Percentiles rank a stretch among this genome's conserved stretches.
These are phyloP conservation scores for Turnix velox DNA, from an alignment of 2,113 vertebrate genomes.

Conservation along the genomic window DNA sequence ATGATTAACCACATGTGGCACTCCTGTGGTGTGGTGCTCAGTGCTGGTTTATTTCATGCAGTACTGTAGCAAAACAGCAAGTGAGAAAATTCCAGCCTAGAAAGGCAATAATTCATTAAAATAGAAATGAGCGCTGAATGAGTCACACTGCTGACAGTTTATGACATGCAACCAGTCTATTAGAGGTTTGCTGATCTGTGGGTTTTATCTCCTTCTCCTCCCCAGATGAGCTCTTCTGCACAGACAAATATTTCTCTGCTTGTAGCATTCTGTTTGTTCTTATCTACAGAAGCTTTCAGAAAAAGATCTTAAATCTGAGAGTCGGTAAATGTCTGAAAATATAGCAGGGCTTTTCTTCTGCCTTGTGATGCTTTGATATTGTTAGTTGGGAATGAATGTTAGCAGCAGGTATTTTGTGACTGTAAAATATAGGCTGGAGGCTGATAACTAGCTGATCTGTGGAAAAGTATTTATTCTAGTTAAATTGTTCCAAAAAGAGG, in stretches of 20 bases:
- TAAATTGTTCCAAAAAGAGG: background rate
- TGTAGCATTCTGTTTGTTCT: background rate
- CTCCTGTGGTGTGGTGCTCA: background rate
- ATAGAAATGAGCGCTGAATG: background rate
- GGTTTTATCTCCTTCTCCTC: background rate
- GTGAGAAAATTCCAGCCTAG: constrained; percentile 19
- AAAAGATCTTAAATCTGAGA: background rate
- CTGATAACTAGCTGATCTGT: background rate
- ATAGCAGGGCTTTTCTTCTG: background rate
- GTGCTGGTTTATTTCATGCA: background rate
- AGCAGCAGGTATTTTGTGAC: background rate
- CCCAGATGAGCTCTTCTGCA: background rate
- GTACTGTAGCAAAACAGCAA: background rate
- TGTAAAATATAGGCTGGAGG: background rate
- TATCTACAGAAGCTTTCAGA: background rate
- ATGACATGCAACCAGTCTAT: background rate
- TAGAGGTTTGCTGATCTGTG: background rate
- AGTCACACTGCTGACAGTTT: background rate
- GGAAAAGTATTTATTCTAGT: background rate
- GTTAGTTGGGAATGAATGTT: background rate
- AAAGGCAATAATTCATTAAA: constrained; percentile 9
- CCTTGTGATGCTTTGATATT: background rate
- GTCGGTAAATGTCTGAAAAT: background rate
- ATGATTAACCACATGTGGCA: background rate
- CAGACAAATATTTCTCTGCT: background rate